These are phyloP conservation scores for Urocitellus parryii DNA, from an alignment of 2,113 vertebrate species.

Conservation along the genomic window DNA sequence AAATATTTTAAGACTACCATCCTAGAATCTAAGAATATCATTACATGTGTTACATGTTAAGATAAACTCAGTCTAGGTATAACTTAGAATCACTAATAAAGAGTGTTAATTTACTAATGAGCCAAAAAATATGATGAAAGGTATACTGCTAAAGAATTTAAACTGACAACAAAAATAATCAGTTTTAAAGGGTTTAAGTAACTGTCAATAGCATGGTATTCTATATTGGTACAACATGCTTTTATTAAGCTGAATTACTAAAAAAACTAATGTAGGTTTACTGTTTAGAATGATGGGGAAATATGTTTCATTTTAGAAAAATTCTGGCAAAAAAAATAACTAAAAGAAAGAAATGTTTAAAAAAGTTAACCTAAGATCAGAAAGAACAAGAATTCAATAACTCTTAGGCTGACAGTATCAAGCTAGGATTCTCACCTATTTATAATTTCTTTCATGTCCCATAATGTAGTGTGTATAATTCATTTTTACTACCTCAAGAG, in stretches of 20 bases:
- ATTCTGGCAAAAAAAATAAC: background rate
- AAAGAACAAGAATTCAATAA: constrained; percentile 44
- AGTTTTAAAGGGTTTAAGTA: constrained; percentile 51
- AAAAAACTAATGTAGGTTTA: background rate
- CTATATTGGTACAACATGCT: background rate
- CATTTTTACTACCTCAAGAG: constrained; percentile 25
- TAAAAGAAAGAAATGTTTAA: background rate
- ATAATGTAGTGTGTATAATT: background rate
- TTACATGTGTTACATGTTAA: background rate
- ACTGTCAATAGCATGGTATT: background rate
- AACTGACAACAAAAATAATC: background rate
- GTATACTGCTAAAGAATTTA: background rate
- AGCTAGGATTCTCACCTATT: background rate
- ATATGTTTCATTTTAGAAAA: constrained; percentile 25
- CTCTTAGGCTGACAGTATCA: background rate
- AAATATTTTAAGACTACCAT: constrained; percentile 30
- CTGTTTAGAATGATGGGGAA: background rate
- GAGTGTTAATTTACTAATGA: constrained; percentile 53
- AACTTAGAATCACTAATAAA: constrained; percentile 35
- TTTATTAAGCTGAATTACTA: background rate
- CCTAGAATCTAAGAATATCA: background rate
- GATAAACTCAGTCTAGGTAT: background rate
- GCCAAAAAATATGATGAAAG: background rate
- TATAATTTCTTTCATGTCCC: constrained; percentile 43
- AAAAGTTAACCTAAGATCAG: background rate